Conservation (phyloP, 2,113 vertebrate species). For the Alligator sinensis region DNA sequence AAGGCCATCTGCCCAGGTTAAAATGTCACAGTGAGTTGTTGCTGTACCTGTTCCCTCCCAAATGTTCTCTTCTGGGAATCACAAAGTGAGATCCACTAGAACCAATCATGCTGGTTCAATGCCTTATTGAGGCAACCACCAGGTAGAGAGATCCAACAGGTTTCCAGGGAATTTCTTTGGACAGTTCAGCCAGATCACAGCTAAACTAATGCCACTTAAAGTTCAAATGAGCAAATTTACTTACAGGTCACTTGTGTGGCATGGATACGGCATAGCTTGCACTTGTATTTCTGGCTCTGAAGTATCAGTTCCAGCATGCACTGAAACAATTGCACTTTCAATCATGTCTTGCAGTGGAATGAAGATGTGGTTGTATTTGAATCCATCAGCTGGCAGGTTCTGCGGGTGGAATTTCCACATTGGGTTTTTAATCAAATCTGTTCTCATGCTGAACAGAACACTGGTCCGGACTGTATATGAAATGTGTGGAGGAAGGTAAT, state of each 20-base stretch:
- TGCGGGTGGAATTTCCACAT: constrained; percentile 79
- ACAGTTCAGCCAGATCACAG: background rate
- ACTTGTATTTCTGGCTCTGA: constrained; percentile 54
- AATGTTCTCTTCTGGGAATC: background rate
- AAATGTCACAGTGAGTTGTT: accelerated
- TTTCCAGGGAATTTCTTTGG: background rate
- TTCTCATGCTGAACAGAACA: constrained; percentile 78
- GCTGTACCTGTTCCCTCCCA: background rate
- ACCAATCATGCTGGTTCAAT: background rate
- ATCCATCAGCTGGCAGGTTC: constrained; percentile 73
- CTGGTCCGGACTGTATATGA: constrained; percentile 78
- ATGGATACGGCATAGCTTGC: constrained; percentile 81
- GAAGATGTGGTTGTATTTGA: constrained; percentile 82
- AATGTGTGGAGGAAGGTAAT: constrained; percentile 48
- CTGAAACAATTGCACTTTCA: constrained; percentile 76
- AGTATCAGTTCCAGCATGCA: constrained; percentile 64
- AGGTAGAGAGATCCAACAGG: background rate
- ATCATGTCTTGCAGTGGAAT: constrained; percentile 83
- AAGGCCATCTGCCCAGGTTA: background rate
- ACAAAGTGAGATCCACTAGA: background rate
- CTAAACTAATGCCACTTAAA: background rate
- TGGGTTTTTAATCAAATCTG: constrained; percentile 74
- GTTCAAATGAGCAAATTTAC: constrained; percentile 39
- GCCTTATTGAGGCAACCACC: background rate
- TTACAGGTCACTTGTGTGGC: constrained; percentile 80